A percentile compares a stretch with the other conserved stretches of the same genome.
These are phyloP conservation scores for Oryzaephilus surinamensis DNA, from an alignment of 1,140 invertebrate genomes.

Conservation along the genomic window DNA sequence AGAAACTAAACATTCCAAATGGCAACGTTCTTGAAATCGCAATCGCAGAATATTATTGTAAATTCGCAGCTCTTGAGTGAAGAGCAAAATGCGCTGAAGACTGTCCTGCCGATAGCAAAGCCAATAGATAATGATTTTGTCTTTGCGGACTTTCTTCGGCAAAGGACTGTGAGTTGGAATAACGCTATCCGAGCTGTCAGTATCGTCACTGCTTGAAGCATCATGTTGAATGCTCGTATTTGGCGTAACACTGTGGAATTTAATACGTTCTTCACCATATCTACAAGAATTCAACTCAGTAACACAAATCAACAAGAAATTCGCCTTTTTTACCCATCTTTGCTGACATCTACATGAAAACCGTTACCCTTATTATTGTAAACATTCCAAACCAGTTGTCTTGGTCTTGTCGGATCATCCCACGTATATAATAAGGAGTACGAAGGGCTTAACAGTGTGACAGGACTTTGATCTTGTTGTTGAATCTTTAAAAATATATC, in stretches of 20 bases:
- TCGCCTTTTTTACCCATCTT: slow-evolving; percentile 54
- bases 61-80: slow-evolving; percentile 68
- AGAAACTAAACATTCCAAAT: slow-evolving; percentile 58
- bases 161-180: slow-evolving; percentile 31
- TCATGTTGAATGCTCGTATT: slow-evolving; percentile 29
- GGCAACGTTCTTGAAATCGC: slow-evolving; percentile 59
- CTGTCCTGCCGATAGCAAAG: slow-evolving; percentile 60
- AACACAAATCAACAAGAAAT: neutral
- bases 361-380: slow-evolving; percentile 70
- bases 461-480: slow-evolving; percentile 58
- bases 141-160: slow-evolving; percentile 41
- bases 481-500: slow-evolving; percentile 74
- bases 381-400: slow-evolving; percentile 69
- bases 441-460: slow-evolving; percentile 64
- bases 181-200: slow-evolving; percentile 39
- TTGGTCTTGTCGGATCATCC: slow-evolving; percentile 68
- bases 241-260: slow-evolving; percentile 50
- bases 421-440: slow-evolving; percentile 74
- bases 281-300: too few relatives aligned
- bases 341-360: slow-evolving; percentile 57
- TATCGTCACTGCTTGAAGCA: slow-evolving; percentile 44
- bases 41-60: slow-evolving; percentile 55
- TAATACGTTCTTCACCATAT: slow-evolving; percentile 58
- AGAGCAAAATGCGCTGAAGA: slow-evolving; percentile 64
- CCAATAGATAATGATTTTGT: slow-evolving; percentile 68